Evolutionary conservation across 2,113 vertebrate species (phyloP).

Genomic region (Campylomormyrus numenius): DNA sequence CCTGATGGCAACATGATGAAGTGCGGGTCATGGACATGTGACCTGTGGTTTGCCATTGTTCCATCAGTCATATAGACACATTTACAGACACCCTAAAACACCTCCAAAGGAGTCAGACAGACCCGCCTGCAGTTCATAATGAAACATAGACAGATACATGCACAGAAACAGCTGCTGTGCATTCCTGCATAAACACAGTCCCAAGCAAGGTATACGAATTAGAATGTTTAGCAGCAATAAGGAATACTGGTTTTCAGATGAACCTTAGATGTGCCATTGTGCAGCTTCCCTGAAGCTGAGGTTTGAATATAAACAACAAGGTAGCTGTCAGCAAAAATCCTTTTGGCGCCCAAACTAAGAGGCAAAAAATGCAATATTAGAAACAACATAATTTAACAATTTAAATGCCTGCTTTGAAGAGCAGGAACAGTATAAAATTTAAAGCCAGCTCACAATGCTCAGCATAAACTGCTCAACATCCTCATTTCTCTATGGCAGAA

Average conservation of each 20-base stretch:
- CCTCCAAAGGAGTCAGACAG: not conserved
- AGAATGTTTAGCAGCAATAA: not conserved
- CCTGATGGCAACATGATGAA: not conserved
- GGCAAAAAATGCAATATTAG: not conserved
- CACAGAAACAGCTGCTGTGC: not conserved
- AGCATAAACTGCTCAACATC: not conserved
- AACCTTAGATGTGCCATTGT: not conserved
- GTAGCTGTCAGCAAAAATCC: not conserved
- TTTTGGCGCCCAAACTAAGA: not conserved
- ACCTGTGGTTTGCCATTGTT: not conserved
- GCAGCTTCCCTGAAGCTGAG: not conserved
- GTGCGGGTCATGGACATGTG: not conserved
- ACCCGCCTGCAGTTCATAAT: not conserved
- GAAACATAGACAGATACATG: not conserved
- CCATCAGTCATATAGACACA: not conserved
- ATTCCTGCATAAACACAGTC: not conserved
- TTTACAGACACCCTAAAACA: not conserved
- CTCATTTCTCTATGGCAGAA: not conserved
- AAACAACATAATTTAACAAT: not conserved
- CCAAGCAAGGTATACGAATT: not conserved
- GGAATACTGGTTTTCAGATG: not conserved
- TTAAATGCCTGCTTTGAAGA: not conserved
- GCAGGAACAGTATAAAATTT: not conserved
- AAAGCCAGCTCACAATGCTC: not conserved
- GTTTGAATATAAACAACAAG: not conserved